Evolutionary conservation across 2,888 invertebrate species (phyloP), one percentile per base, ranked within the genome.

Genomic region (Amaurobius ferox): DNA sequence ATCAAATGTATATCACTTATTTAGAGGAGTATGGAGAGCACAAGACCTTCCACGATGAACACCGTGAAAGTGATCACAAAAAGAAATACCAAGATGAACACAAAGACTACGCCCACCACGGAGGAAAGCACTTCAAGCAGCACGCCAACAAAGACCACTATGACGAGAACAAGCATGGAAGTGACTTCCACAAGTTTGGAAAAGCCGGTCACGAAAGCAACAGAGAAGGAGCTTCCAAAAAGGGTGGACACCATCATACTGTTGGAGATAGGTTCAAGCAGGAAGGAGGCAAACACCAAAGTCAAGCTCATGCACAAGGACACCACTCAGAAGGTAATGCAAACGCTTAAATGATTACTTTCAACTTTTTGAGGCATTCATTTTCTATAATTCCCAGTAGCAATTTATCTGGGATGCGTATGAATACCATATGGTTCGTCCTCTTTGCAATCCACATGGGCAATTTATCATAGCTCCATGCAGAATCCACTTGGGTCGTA

Each of bases 21-120:
- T n/a, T 66, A 83, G 85, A 88, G 73, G 88, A 88, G 35, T 88
- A 81, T 40, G 88, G 87, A 16, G 81, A 88, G 3, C 87, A 87
- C 66, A 87, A 87, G 62, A 79, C 78, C 32, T 88, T 81, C 79
- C 86, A 86, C 55, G 88, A 88, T 35, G 87, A 83, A 19, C 80
- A 79, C 62, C 68, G 87, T 5, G 88, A 88, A 19, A 48, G 39
- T 7, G 88, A 88, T 64, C 79, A 79, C 74, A 81, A 87, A 30
- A 81, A 88, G 67, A 88, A 88, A 68, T 87, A 81, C 44, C 81
- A 81, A 23, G 86, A 88, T 39, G 74, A 79, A 26, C 79, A 87
- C 61, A 62, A 85, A 26, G 78, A 87, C 29, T 87, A 79, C 76
- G 61, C 32, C 23, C 79, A 79, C 35, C 86, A 86, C 26, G 83